These are phyloP conservation scores for Amphibalanus amphitrite DNA, from an alignment of 1,140 invertebrate species.

Conservation along the genomic window DNA sequence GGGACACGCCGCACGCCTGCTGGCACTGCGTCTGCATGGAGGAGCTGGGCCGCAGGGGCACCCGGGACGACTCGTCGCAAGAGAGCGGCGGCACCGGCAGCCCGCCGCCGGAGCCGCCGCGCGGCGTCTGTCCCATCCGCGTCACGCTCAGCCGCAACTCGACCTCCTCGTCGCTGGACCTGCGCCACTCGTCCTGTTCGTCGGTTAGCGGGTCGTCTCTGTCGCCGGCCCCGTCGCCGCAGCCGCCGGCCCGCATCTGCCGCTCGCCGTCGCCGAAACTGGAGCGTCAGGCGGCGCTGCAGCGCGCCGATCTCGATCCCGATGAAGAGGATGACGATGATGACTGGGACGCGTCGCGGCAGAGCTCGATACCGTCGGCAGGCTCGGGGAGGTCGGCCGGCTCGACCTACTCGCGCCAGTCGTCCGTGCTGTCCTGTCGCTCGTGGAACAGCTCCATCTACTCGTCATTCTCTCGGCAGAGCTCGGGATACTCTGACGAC, in stretches of 20 bases:
- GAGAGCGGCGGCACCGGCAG: neutral
- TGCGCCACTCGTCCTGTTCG: neutral
- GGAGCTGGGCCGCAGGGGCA: slow-evolving; percentile 2
- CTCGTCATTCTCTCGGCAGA: neutral
- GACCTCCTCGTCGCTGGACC: slow-evolving; percentile 27
- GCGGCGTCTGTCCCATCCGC: slow-evolving; percentile 35
- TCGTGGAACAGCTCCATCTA: neutral
- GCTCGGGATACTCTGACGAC: neutral
- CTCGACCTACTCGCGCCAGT: neutral
- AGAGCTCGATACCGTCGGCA: neutral
- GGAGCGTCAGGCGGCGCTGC: slow-evolving; percentile 51
- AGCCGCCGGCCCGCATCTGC: slow-evolving; percentile 16
- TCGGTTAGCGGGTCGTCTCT: neutral
- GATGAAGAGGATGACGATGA: neutral
- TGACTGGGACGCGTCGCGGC: neutral
- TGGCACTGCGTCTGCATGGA: slow-evolving; percentile 32
- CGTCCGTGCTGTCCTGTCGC: neutral
- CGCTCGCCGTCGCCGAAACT: slow-evolving; percentile 21
- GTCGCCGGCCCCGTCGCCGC: slow-evolving; percentile 19
- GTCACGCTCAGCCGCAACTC: slow-evolving; percentile 45
- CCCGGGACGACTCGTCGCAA: neutral
- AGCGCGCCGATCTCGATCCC: neutral
- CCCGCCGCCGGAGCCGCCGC: slow-evolving; percentile 3
- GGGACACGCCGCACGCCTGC: slow-evolving; percentile 23
- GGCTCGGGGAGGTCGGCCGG: neutral